A percentile compares a stretch with the other conserved stretches of the same genome.
Evolutionary conservation across 2,888 invertebrate species (phyloP).

Genomic region (Campaea margaritaria): DNA sequence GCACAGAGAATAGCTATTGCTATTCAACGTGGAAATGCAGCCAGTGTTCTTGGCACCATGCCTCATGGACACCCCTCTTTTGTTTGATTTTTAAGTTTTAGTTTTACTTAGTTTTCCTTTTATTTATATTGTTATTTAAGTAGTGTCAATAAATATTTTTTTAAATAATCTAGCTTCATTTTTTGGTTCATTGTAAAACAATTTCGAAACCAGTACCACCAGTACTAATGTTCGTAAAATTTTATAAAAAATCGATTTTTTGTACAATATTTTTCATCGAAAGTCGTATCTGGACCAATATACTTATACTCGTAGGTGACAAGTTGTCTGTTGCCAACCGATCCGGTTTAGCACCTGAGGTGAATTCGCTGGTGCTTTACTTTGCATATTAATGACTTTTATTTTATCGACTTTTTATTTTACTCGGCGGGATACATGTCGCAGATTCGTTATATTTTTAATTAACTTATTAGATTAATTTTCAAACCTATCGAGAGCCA

Average conservation of each 20-base stretch:
- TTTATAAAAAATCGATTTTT: slow-evolving; percentile 36
- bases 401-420: slow-evolving; percentile 68
- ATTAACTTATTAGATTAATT: slow-evolving; percentile 43
- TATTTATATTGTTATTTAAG: too few species aligned
- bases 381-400: slow-evolving; percentile 77
- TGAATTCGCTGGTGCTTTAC: slow-evolving; percentile 62
- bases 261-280: slow-evolving; percentile 42
- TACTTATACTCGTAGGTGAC: slow-evolving; percentile 66
- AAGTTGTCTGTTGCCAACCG: slow-evolving; percentile 76
- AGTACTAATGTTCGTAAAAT: too few species aligned
- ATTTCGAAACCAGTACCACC: too few species aligned
- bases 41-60: too few species aligned
- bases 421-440: slow-evolving; percentile 44
- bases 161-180: too few species aligned
- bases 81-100: too few species aligned
- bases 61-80: too few species aligned
- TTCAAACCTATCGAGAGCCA: slow-evolving; percentile 20
- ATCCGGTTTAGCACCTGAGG: slow-evolving; percentile 82
- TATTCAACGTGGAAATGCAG: too few species aligned
- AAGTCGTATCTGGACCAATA: slow-evolving; percentile 60
- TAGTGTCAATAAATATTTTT: too few species aligned
- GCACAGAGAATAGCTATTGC: too few species aligned
- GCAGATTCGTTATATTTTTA: slow-evolving; percentile 51
- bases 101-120: too few species aligned
- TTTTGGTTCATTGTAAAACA: too few species aligned